Percentiles rank a stretch among this genome's conserved stretches.
These are phyloP conservation scores for Tuberolachnus salignus DNA, from an alignment of 2,888 invertebrate species.

Conservation along the genomic window DNA sequence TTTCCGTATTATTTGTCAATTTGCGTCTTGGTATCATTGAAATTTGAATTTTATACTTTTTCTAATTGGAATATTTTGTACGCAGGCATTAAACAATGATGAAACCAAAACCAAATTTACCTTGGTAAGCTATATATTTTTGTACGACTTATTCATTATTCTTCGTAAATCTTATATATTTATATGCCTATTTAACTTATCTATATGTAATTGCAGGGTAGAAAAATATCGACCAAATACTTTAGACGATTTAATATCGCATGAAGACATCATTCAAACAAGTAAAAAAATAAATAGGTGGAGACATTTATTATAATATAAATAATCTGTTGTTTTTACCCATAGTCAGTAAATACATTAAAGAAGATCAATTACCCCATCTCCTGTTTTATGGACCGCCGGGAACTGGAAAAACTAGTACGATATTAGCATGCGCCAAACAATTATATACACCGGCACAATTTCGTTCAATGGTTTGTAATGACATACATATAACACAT, in stretches of 20 bases:
- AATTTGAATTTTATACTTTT: too few relatives aligned
- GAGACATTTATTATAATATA: background rate
- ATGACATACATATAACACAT: background rate
- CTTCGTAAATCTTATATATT: too few relatives aligned
- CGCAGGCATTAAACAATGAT: conserved; percentile 1
- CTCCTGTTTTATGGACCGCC: conserved; percentile 97
- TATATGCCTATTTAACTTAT: conserved; percentile 57
- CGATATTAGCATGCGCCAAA: conserved; percentile 93
- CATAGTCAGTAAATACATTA: conserved; percentile 84
- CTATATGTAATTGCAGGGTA: conserved; percentile 72
- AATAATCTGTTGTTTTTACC: conserved; percentile 58
- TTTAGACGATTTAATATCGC: conserved; percentile 92
- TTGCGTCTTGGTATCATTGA: background rate
- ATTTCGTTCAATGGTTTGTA: conserved; percentile 87
- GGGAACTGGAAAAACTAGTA: conserved; percentile 97
- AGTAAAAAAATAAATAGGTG: conserved; percentile 68
- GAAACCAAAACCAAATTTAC: conserved; percentile 57
- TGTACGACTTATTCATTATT: background rate
- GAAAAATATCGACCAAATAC: conserved; percentile 96
- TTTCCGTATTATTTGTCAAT: background rate
- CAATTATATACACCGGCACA: conserved; percentile 88
- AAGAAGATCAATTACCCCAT: conserved; percentile 91
- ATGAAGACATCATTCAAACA: conserved; percentile 94
- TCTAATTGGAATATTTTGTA: too few relatives aligned
- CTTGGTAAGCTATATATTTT: conserved; percentile 56